Evolutionary conservation across 2,113 vertebrate species (phyloP).

Genomic region (Mesocricetus auratus): DNA sequence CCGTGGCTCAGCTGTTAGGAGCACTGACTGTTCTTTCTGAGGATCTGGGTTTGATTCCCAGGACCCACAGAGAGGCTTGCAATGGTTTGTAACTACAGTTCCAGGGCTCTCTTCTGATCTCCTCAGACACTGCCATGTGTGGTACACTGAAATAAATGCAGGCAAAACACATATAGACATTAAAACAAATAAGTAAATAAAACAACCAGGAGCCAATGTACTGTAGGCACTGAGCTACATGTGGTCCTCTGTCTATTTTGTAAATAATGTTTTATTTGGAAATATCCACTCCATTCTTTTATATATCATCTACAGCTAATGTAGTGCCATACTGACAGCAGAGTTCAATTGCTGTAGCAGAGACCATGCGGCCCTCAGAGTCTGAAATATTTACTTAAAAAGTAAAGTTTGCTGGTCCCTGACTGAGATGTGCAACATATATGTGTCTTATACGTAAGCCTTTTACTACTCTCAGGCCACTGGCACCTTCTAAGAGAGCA

Average conservation of each 20-base stretch:
- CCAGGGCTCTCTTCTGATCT: neutral
- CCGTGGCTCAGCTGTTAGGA: neutral
- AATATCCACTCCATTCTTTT: neutral
- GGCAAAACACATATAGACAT: neutral
- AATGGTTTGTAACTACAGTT: neutral
- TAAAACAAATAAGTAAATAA: neutral
- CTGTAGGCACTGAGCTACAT: neutral
- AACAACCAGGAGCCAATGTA: neutral
- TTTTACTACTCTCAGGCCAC: neutral
- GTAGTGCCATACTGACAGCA: neutral
- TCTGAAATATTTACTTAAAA: constrained; percentile 9
- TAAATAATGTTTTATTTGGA: constrained; percentile 28
- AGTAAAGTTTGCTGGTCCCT: neutral
- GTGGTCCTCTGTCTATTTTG: neutral
- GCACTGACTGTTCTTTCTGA: neutral
- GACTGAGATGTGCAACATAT: neutral
- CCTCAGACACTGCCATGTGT: neutral
- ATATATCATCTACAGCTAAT: neutral
- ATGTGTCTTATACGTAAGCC: neutral
- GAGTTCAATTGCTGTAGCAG: neutral
- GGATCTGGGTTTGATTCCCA: neutral
- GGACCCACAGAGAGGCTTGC: neutral
- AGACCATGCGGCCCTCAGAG: neutral
- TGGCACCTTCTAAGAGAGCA: neutral
- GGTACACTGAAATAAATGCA: neutral